Evolutionary conservation across 2,888 invertebrate genomes (phyloP), one percentile per base, ranked within the genome.

Genomic region (Meghimatium bilineatum): DNA sequence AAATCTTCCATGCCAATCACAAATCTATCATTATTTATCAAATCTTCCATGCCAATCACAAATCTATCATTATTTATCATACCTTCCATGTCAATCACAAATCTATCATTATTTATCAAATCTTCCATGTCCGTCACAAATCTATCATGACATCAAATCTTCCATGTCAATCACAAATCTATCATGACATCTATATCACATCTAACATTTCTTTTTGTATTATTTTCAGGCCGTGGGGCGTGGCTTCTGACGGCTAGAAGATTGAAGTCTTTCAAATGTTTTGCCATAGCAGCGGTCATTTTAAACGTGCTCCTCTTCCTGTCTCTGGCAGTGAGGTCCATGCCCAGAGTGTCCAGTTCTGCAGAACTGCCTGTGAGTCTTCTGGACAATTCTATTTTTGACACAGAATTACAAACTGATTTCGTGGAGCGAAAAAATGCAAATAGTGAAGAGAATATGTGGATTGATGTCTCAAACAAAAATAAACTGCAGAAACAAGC

Each of bases 251-350:
- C 52, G n/a, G n/a, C 67, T 1, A 38, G 82, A 20, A 29, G 82
- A 32, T n/a, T 82, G 2, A 75, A 72, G 66, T 76, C 82, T 32
- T 67, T 66, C 12, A 66, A 67, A 76, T 82, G 66, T 17, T 34
- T 82, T 17, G 76, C 66, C 36, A 36, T 81, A 6, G 72, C 36
- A 3, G 74, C 72, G 14, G 74, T 74, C 17, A 14, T 63, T 17
- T 1, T 81, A 10, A 81, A 81, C 44, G 1, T 74, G n/a, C 20
- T 81, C 29, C 29, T 81, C 36, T 60, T 74, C 29, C 6, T 81
- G 20, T 63, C 81, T 1, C 23, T 81, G 3, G 36, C 63, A 17
- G 63, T 63, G 81, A 74, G 49, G 10, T 63, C 72, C 32, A 60
- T 29, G 23, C 72, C 72, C 38, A 81, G 63, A 49, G 6, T 38